Base-by-base conservation (phyloP, 2,113 vertebrate species). In the Podarcis cretensis region DNA sequence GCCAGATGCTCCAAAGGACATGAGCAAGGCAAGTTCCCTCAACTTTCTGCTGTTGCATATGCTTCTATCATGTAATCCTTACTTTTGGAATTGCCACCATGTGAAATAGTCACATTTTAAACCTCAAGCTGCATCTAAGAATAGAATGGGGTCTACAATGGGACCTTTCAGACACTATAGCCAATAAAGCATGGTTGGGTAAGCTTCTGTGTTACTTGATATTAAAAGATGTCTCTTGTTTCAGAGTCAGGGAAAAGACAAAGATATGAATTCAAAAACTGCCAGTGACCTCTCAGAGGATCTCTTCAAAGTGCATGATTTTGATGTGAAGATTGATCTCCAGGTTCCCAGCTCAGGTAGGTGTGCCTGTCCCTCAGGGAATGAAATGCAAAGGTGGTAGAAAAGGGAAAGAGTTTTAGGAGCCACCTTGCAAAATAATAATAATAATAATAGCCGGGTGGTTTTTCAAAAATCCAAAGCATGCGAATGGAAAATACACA, bases 281-380 rank as follows among this genome's bases (percentile, higher is more conserved):
- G 98, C 96, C 96, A 99, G 97, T 91, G 99, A 99, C 96, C 98
- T 99, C 96, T 99, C 99, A 20, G 99, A 99, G 96, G 99, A 99
- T 92, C 97, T 99, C 88, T 99, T 99, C 95, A 99, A 99, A 98
- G 99, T 99, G 85, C 99, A 99, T 13, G 99, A 99, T 93, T 99
- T 99, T 85, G 99, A 99, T 90, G 99, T 99, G 82, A 99, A 99
- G 95, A 99, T 99, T 90, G 99, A 99, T 96, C 97, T 99, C 78
- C 99, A 99, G 95, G 99, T 99, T 96, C 99, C 99, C 81, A 99
- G 98, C 91, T 98, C 99, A 98, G 99, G 99, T 99, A 89, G 87
- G 97, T 92, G 74, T 86, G 80, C 4, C 63, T 32, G 20, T 57
- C 80, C 69, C 6, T 87, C 18, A 66, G 40, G 16, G 59, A 27